phyloP scores from a whole-genome alignment of 2,113 vertebrate genomes.

The Dromas ardeola region DNA sequence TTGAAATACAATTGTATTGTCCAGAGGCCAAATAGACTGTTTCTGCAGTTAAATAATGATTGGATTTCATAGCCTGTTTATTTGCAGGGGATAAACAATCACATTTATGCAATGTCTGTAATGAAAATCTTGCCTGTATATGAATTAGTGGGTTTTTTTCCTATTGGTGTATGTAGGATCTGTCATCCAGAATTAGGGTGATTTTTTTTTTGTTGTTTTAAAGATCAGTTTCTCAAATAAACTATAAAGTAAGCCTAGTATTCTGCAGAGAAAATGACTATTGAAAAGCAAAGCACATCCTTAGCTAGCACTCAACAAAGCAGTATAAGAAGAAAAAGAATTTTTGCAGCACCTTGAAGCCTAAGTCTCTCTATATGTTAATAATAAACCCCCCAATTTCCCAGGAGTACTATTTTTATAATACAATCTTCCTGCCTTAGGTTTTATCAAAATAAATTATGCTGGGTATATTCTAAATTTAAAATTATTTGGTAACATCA shows the following conservation, averaged over 20 bases:
- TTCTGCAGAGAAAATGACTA: background rate
- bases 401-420: background rate
- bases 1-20: background rate
- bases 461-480: background rate
- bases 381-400: background rate
- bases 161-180: background rate
- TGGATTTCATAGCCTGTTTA: background rate
- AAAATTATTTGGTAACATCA: background rate
- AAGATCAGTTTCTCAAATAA: background rate
- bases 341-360: background rate
- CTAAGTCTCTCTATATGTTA: background rate
- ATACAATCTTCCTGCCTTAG: background rate
- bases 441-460: constrained; percentile 2
- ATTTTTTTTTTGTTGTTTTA: background rate
- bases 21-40: background rate
- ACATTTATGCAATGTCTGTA: background rate
- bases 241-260: background rate
- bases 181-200: background rate
- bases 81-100: background rate
- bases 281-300: background rate
- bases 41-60: background rate
- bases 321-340: background rate
- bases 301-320: background rate
- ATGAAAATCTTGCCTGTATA: background rate
- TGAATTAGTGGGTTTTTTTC: background rate